Percentiles rank a stretch among this genome's conserved stretches.
These are phyloP conservation scores for Lordiphosa collinella DNA, from an alignment of 1,140 invertebrate genomes.

Conservation along the genomic window DNA sequence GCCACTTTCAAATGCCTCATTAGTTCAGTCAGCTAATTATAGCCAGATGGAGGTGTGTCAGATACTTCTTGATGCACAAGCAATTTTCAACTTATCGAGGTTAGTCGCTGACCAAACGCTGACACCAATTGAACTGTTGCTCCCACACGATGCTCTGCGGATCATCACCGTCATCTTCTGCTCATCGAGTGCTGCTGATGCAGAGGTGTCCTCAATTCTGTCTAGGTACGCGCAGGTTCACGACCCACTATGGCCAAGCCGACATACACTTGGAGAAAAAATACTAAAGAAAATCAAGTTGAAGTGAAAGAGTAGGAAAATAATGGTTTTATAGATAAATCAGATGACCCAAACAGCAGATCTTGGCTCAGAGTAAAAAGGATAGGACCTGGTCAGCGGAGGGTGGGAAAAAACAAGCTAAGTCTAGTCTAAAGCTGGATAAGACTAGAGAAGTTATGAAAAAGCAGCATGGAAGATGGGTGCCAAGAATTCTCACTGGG, in stretches of 20 bases:
- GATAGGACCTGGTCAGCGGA: no score
- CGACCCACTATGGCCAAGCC: constrained; percentile 49
- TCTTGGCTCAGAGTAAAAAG: no score
- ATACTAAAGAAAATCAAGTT: no score
- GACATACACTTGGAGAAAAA: neutral
- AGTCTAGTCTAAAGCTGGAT: no score
- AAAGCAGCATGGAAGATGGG: no score
- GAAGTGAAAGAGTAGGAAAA: no score
- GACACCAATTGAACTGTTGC: constrained; percentile 62
- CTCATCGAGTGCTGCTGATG: neutral
- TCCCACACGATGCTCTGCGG: constrained; percentile 61
- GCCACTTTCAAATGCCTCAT: constrained; percentile 49
- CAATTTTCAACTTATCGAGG: constrained; percentile 57
- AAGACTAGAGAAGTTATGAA: no score
- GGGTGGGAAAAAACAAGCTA: no score
- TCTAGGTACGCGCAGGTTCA: constrained; percentile 46
- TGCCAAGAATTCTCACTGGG: no score
- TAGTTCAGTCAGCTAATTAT: constrained; percentile 53
- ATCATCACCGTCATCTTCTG: constrained; percentile 18
- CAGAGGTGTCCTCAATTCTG: constrained; percentile 53
- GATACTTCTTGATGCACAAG: constrained; percentile 31
- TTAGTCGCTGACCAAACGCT: constrained; percentile 36
- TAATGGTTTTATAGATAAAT: no score
- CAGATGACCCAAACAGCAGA: no score
- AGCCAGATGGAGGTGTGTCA: constrained; percentile 21